Evolutionary conservation across 2,888 invertebrate species (phyloP).

Genomic region (Philaethria dido): DNA sequence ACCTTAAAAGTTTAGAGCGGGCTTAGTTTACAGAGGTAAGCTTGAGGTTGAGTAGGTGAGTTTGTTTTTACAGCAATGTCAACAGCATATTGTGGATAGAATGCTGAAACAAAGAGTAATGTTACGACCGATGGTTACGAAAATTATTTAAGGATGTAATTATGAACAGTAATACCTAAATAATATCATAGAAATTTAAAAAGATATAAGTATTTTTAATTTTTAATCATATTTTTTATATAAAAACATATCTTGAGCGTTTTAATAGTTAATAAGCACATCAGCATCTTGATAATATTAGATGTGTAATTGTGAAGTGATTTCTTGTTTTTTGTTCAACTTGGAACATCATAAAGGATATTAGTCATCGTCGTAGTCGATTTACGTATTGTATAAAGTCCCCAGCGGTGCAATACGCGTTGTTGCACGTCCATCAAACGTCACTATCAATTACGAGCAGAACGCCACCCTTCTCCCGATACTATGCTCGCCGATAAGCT

Average conservation of each 20-base stretch:
- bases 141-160: conserved; percentile 51
- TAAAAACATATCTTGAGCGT: not conserved
- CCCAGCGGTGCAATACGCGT: conserved; percentile 66
- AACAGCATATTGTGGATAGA: conserved; percentile 62
- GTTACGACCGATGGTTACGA: conserved; percentile 38
- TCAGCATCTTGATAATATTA: too few species aligned
- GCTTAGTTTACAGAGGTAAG: conserved; percentile 78
- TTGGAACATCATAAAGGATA: not conserved
- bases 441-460: conserved; percentile 78
- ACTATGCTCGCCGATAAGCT: conserved; percentile 54
- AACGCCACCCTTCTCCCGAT: conserved; percentile 52
- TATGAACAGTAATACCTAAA: conserved; percentile 8
- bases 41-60: conserved; percentile 70
- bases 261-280: not conserved
- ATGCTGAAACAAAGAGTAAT: conserved; percentile 31
- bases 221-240: not conserved
- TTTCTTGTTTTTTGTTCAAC: not conserved
- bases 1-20: conserved; percentile 81
- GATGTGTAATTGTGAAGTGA: not conserved
- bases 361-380: not conserved
- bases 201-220: not conserved
- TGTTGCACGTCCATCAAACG: conserved; percentile 75
- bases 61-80: conserved; percentile 75
- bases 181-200: not conserved
- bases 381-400: conserved; percentile 49